These are phyloP conservation scores for Actias luna DNA, from an alignment of 2,888 invertebrate species.

Conservation along the genomic window DNA sequence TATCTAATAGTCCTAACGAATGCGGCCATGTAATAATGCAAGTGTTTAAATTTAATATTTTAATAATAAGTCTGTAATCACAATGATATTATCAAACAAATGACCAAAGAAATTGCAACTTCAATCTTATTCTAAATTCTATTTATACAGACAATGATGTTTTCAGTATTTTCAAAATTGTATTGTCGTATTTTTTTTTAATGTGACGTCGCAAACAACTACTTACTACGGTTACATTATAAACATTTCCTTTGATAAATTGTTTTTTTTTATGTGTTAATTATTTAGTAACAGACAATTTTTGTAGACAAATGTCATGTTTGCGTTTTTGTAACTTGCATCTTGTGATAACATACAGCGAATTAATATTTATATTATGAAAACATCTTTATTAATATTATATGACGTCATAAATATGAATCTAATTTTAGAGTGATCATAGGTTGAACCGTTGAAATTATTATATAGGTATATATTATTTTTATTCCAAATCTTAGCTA, in stretches of 20 bases:
- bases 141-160: background rate
- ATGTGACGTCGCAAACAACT: background rate
- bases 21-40: constrained; percentile 2
- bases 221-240: too few relatives aligned
- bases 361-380: background rate
- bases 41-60: background rate
- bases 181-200: background rate
- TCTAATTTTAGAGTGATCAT: background rate
- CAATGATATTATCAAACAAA: constrained; percentile 7
- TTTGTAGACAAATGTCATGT: background rate
- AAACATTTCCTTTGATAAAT: too few relatives aligned
- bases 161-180: background rate
- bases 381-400: background rate
- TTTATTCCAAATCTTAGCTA: background rate
- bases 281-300: background rate
- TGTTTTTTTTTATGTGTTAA: background rate
- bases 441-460: background rate
- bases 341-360: background rate
- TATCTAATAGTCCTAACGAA: background rate
- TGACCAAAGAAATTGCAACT: background rate
- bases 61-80: background rate
- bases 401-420: background rate
- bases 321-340: background rate
- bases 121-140: background rate
- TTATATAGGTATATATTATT: background rate